These are phyloP conservation scores for Lepilemur septentrionalis DNA, from an alignment of 2,797 vertebrate species.

Conservation along the genomic window DNA sequence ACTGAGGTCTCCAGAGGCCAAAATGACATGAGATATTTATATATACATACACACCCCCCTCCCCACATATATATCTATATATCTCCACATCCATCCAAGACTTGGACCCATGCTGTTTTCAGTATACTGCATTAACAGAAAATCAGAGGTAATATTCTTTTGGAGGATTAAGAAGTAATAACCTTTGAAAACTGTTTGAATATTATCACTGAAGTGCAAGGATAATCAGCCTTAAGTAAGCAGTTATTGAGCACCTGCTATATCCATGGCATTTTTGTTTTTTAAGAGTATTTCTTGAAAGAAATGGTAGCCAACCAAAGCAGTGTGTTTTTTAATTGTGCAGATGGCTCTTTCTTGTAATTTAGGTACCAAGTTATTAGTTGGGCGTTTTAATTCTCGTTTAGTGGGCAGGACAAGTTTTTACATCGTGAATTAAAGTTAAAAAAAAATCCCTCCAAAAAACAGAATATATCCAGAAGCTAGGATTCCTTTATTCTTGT, in stretches of 20 bases:
- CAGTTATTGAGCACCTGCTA: neutral
- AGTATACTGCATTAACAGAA: neutral
- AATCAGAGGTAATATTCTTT: neutral
- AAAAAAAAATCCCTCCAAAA: neutral
- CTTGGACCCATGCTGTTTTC: neutral
- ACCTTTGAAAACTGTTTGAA: slow-evolving; percentile 35
- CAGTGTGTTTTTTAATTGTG: neutral
- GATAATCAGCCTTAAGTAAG: neutral
- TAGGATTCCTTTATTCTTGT: slow-evolving; percentile 43
- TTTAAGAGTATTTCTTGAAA: slow-evolving; percentile 33
- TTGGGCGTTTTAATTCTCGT: slow-evolving; percentile 46
- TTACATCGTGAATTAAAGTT: slow-evolving; percentile 48
- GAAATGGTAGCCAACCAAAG: neutral
- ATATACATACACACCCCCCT: neutral
- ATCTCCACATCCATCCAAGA: neutral
- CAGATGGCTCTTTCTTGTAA: slow-evolving; percentile 43
- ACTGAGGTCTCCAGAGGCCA: neutral
- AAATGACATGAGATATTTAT: neutral
- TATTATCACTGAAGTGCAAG: slow-evolving; percentile 1
- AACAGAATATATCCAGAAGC: neutral
- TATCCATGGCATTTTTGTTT: slow-evolving; percentile 17
- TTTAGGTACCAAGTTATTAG: slow-evolving; percentile 49
- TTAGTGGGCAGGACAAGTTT: neutral
- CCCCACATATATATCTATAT: neutral
- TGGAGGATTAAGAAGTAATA: neutral